phyloP scores from a whole-genome alignment of 2,797 vertebrate species.

The Megalops cyprinoides region DNA sequence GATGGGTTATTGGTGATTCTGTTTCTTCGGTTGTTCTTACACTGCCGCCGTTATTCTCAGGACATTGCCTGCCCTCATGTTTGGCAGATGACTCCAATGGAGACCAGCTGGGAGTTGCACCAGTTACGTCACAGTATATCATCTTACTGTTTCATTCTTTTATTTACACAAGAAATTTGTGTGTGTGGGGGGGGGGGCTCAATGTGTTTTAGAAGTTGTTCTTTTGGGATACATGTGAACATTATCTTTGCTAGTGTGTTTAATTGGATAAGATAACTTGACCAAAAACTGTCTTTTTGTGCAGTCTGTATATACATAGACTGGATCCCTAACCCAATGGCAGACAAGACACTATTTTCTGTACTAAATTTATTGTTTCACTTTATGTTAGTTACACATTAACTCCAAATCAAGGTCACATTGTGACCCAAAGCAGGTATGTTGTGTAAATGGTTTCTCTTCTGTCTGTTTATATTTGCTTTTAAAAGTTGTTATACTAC shows the following conservation, averaged over 20 bases:
- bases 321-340: background rate
- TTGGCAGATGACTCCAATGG: background rate
- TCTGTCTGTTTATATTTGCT: background rate
- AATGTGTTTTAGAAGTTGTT: background rate
- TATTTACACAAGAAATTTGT: background rate
- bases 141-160: background rate
- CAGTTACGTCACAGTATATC: too few species aligned
- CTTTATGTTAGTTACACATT: background rate
- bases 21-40: background rate
- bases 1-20: background rate
- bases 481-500: conserved; percentile 16
- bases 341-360: conserved; percentile 16
- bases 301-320: conserved; percentile 11
- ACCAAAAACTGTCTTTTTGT: background rate
- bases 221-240: background rate
- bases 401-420: conserved; percentile 24
- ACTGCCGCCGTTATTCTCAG: background rate
- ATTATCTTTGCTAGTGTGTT: background rate
- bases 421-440: background rate
- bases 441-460: conserved; percentile 6
- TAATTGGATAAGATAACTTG: background rate
- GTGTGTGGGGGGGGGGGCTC: background rate
- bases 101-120: background rate
- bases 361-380: background rate
- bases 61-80: background rate